These are phyloP conservation scores for Meiosimyza decipiens DNA, from an alignment of 2,888 invertebrate genomes.

Conservation along the genomic window DNA sequence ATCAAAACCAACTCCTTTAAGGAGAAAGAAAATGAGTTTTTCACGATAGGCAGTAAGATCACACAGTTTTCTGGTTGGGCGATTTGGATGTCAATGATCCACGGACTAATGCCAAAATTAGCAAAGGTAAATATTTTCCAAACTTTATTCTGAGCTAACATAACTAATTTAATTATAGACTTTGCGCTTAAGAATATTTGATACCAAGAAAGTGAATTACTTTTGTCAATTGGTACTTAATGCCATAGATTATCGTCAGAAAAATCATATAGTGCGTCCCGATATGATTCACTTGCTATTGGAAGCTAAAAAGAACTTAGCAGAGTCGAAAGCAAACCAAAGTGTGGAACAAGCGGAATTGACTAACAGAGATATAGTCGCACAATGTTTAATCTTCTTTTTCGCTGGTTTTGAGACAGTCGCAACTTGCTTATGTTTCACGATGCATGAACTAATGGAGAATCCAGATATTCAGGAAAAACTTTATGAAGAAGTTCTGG, in stretches of 20 bases:
- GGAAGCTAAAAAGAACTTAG: conserved; percentile 64
- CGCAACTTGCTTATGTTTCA: conserved; percentile 66
- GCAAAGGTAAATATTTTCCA: conserved; percentile 50
- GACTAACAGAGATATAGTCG: conserved; percentile 69
- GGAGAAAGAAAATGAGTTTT: conserved; percentile 70
- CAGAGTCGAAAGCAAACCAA: conserved; percentile 49
- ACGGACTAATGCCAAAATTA: conserved; percentile 37
- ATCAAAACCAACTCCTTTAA: conserved; percentile 69
- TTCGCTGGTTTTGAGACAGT: conserved; percentile 70
- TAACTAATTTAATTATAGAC: not conserved
- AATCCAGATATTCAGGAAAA: conserved; percentile 70
- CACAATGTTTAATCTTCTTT: conserved; percentile 71
- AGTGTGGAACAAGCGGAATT: conserved; percentile 43
- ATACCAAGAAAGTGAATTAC: conserved; percentile 52
- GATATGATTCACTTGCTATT: conserved; percentile 71
- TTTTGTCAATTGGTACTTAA: conserved; percentile 62
- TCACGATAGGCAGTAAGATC: conserved; percentile 66
- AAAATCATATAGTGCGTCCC: conserved; percentile 64
- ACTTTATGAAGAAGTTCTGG: conserved; percentile 69
- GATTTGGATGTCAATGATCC: conserved; percentile 43
- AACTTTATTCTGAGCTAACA: not conserved
- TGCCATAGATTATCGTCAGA: conserved; percentile 65
- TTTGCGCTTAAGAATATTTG: conserved; percentile 44
- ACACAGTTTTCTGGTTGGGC: conserved; percentile 58
- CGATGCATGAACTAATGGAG: conserved; percentile 70